A percentile compares a stretch with the other conserved stretches of the same genome.
These are phyloP conservation scores for Meiosimyza decipiens DNA, from an alignment of 2,888 invertebrate species.

Conservation along the genomic window DNA sequence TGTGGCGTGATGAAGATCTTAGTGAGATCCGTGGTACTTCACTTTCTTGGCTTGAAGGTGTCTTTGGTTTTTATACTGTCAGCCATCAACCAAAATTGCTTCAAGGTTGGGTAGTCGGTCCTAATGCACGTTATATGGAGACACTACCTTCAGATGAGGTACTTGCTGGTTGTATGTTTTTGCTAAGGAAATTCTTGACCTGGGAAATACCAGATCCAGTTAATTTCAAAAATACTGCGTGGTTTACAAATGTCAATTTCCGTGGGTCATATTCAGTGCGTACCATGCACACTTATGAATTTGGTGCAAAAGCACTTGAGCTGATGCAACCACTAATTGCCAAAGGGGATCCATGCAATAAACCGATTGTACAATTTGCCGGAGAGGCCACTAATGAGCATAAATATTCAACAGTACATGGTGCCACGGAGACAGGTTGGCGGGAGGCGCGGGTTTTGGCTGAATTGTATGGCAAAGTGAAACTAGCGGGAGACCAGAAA, in stretches of 20 bases:
- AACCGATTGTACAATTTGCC: constrained; percentile 72
- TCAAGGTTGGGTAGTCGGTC: constrained; percentile 76
- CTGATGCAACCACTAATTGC: constrained; percentile 68
- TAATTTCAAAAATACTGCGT: constrained; percentile 68
- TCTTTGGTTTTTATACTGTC: constrained; percentile 75
- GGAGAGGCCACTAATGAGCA: constrained; percentile 76
- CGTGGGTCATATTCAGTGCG: constrained; percentile 75
- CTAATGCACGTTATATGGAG: constrained; percentile 72
- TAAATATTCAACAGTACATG: constrained; percentile 75
- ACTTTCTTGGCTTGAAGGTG: constrained; percentile 71
- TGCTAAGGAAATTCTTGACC: constrained; percentile 53
- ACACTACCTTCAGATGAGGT: constrained; percentile 67
- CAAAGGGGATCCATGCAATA: constrained; percentile 52
- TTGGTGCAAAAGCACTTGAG: constrained; percentile 67
- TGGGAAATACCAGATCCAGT: constrained; percentile 49
- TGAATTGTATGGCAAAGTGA: constrained; percentile 53
- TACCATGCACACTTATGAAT: constrained; percentile 69
- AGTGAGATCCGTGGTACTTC: constrained; percentile 43
- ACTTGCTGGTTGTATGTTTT: constrained; percentile 46
- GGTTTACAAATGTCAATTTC: constrained; percentile 72
- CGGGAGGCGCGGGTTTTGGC: constrained; percentile 75
- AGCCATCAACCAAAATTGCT: constrained; percentile 72
- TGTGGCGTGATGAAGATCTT: constrained; percentile 70
- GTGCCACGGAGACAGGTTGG: constrained; percentile 77
- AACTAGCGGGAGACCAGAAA: too few relatives aligned